A percentile compares a stretch with the other conserved stretches of the same genome.
phyloP scores from a whole-genome alignment of 2,797 vertebrate genomes.

The Poeciliopsis paucimaculata region DNA sequence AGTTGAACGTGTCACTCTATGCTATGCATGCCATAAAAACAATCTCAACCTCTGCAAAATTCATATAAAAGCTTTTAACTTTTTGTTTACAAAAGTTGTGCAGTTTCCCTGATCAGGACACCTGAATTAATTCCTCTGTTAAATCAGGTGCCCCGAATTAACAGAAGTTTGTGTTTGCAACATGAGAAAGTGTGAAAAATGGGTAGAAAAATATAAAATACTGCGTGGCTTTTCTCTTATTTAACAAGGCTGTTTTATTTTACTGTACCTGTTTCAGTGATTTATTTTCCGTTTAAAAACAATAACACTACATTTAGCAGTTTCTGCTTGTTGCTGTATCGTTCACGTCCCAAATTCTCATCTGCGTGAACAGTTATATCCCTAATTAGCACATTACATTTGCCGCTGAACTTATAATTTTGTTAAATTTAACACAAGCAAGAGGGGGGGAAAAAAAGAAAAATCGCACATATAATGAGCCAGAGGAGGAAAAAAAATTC shows the following conservation, averaged over 20 bases:
- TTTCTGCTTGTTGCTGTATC: neutral
- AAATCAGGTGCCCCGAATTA: no score
- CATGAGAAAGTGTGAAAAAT: neutral
- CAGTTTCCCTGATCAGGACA: neutral
- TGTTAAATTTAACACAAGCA: neutral
- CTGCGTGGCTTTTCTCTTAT: neutral
- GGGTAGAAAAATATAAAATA: neutral
- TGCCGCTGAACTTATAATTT: neutral
- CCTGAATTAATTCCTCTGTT: neutral
- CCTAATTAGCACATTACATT: neutral
- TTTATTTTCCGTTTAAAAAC: neutral
- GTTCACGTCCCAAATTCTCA: neutral
- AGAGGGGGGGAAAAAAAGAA: neutral
- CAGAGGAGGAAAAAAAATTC: neutral
- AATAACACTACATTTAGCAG: neutral
- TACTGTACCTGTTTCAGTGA: neutral
- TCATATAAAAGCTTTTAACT: neutral
- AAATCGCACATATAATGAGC: constrained; percentile 3
- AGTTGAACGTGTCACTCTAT: neutral
- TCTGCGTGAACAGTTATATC: neutral
- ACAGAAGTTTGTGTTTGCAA: neutral
- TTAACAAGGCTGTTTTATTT: neutral
- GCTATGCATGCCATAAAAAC: neutral
- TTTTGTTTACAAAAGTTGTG: neutral
- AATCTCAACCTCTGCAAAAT: neutral